Base-by-base conservation (phyloP, 2,888 invertebrate genomes). In the Cheilosia impressa region DNA sequence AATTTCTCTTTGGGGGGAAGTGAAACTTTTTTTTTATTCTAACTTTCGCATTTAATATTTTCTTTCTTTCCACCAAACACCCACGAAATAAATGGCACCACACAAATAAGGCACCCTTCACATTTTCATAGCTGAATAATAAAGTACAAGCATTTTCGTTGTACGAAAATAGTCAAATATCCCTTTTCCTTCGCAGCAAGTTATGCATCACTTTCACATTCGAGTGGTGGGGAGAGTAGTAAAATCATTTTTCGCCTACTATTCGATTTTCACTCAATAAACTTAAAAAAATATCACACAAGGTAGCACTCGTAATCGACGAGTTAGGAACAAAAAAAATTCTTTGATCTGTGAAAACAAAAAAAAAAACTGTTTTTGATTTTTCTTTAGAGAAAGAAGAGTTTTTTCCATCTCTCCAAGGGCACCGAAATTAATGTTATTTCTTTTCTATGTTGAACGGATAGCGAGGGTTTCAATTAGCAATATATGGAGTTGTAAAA, bases 1-100 rank as follows among this genome's bases (percentile, higher is more conserved):
- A 50, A 58, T 58, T 47, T 71, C 50, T 38, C 38, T 50, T 58
- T 58, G n/a, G 2, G 38, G 31, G 15, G 7, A 19, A n/a, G 10
- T 5, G 7, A 19, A 68, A 27, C 7, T 22, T 68, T 27, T 27
- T 24, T 24, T 66, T 17, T 53, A 15, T 19, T 34, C 19, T 22
- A 52, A 50, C 50, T 58, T 58, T 47, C 41, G n/a, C 7, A 45
- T 45, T 45, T n/a, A 38, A 15, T 15, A 22, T 50, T 38, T 57
- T 38, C 15, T 47, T 5, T 19, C 17, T 2, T 15, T 7, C 4
- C n/a, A 43, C 9, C 24, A 24, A 24, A 43, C 38, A 60, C 15
- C 10, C 41, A 58, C 19, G 0, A 34, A 62, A 13, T 3, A 2
- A 17, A 45, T 41, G 41, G 9, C 7, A 62, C 13, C 15, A 3